Percentiles rank a stretch among this genome's conserved stretches.
Conservation (phyloP, 2,113 vertebrate species). For the Dolichotis patagonum region DNA sequence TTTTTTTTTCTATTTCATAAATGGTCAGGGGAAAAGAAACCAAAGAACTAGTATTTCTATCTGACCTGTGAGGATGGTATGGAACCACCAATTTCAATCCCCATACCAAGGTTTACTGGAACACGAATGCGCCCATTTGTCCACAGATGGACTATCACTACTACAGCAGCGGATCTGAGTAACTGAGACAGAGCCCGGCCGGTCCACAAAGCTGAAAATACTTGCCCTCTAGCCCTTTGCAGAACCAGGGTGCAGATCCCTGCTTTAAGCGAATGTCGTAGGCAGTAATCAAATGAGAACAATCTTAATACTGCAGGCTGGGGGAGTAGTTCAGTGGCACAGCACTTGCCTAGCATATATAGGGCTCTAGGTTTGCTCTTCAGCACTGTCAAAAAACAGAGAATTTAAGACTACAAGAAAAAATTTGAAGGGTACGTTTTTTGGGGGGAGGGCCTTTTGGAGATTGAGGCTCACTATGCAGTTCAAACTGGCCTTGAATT, state of each 20-base stretch:
- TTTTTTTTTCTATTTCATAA: neutral
- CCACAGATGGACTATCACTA: fast-evolving
- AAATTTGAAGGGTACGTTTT: neutral
- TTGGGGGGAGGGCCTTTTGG: neutral
- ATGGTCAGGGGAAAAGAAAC: neutral
- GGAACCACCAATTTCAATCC: neutral
- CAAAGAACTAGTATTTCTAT: neutral
- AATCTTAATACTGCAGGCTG: neutral
- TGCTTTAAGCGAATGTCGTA: too few relatives aligned
- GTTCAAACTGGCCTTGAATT: neutral
- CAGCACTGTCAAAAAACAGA: neutral
- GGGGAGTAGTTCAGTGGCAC: neutral
- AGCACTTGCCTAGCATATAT: neutral
- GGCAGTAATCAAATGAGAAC: neutral
- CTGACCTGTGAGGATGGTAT: neutral
- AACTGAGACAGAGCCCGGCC: neutral
- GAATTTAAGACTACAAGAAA: neutral
- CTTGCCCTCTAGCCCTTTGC: fast-evolving
- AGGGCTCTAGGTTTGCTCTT: neutral
- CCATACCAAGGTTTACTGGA: neutral
- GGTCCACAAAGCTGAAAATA: neutral
- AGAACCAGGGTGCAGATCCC: neutral
- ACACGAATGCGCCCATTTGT: neutral
- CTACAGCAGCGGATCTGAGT: neutral
- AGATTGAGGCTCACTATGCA: neutral